A percentile compares a stretch with the other conserved stretches of the same genome.
Conservation (phyloP, 2,888 invertebrate genomes). For the Agonopterix heracliana region DNA sequence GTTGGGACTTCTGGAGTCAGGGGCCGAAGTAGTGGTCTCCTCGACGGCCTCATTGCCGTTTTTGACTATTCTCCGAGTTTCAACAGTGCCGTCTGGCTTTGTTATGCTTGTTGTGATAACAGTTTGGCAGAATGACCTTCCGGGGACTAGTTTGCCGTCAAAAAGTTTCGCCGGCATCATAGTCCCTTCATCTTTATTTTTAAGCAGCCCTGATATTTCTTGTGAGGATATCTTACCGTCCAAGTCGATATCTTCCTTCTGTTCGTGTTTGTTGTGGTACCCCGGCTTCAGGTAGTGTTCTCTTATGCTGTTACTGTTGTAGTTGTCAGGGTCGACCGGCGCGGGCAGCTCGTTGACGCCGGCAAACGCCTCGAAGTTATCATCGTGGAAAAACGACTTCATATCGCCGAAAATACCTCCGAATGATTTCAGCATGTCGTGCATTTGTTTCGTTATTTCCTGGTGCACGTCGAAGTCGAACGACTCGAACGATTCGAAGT, state of each 20-base stretch:
- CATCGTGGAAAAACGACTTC: conserved; percentile 44
- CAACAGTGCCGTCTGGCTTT: conserved; percentile 59
- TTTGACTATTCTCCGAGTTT: conserved; percentile 59
- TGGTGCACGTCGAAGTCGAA: conserved; percentile 45
- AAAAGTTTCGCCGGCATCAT: conserved; percentile 30
- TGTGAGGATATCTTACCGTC: conserved; percentile 64
- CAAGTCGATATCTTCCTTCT: conserved; percentile 54
- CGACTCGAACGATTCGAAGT: conserved; percentile 28
- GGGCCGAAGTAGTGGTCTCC: conserved; percentile 42
- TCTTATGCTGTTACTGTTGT: conserved; percentile 42
- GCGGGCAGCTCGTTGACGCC: conserved; percentile 16
- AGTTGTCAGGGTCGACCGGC: conserved; percentile 28
- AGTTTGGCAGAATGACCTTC: conserved; percentile 56
- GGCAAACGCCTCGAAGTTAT: conserved; percentile 27
- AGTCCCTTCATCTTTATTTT: conserved; percentile 38
- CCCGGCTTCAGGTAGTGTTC: conserved; percentile 67
- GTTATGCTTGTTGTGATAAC: conserved; percentile 63
- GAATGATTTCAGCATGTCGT: conserved; percentile 54
- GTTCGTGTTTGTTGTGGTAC: conserved; percentile 37
- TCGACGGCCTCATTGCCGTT: conserved; percentile 59
- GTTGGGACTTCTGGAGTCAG: conserved; percentile 27
- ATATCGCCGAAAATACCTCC: conserved; percentile 56
- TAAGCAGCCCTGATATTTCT: conserved; percentile 59
- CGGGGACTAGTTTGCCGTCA: conserved; percentile 45
- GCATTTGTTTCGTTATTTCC: conserved; percentile 53